phyloP scores from a whole-genome alignment of 2,113 vertebrate genomes.

The Eulemur macaco region DNA sequence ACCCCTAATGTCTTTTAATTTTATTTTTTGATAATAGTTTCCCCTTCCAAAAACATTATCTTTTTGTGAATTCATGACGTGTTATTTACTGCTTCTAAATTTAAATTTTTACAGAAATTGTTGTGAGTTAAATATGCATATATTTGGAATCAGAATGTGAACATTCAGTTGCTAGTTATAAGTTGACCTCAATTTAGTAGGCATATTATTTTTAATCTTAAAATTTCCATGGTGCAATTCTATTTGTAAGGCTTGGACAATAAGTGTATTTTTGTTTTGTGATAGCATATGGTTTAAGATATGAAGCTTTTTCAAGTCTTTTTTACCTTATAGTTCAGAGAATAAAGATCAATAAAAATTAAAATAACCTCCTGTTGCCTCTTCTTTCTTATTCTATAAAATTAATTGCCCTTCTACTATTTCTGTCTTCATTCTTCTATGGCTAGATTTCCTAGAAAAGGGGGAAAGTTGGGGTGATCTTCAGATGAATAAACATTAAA shows the following conservation, averaged over 20 bases:
- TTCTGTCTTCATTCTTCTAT: not conserved
- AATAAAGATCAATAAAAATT: not conserved
- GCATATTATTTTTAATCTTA: slow-evolving; percentile 60
- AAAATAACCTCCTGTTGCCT: not conserved
- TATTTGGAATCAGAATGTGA: slow-evolving; percentile 61
- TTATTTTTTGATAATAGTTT: not conserved
- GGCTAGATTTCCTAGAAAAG: not conserved
- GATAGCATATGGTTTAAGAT: not conserved
- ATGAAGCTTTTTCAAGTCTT: not conserved
- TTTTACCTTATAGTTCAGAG: not conserved
- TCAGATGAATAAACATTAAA: not conserved
- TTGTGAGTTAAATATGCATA: slow-evolving; percentile 8
- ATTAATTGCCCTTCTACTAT: not conserved
- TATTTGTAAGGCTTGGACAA: not conserved
- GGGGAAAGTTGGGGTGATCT: not conserved
- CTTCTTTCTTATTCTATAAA: not conserved
- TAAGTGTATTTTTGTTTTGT: not conserved
- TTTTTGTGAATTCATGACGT: slow-evolving; percentile 48
- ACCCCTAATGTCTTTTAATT: not conserved
- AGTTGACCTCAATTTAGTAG: slow-evolving; percentile 51
- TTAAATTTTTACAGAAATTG: slow-evolving; percentile 38
- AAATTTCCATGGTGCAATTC: slow-evolving; percentile 1
- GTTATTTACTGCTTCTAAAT: slow-evolving; percentile 57
- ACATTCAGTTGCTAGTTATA: slow-evolving; percentile 50
- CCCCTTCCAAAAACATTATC: not conserved